Evolutionary conservation across 2,797 vertebrate species (phyloP).

Genomic region (Ambastaia sidthimunki): DNA sequence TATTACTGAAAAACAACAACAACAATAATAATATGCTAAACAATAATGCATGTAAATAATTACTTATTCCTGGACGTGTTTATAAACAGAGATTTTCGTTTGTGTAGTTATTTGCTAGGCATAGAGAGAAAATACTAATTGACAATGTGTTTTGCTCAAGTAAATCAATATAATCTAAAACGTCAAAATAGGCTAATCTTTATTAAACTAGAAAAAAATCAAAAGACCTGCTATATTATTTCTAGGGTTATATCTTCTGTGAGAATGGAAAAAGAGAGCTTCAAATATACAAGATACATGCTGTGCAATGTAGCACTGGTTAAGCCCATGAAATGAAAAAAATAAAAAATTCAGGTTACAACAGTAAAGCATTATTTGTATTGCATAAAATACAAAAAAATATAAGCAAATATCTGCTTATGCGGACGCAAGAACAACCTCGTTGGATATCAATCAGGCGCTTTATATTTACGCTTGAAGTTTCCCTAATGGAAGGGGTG

Average conservation of each 20-base stretch:
- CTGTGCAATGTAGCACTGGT: background rate
- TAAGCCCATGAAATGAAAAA: background rate
- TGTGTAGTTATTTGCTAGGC: too few relatives aligned
- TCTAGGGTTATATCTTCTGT: background rate
- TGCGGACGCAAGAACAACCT: constrained; percentile 2
- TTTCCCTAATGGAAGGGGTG: constrained; percentile 26
- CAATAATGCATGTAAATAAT: background rate
- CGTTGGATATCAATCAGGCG: background rate
- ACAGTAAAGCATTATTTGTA: background rate
- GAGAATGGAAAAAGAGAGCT: background rate
- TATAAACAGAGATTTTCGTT: background rate
- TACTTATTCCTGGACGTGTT: background rate
- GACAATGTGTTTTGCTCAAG: background rate
- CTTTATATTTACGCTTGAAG: constrained; percentile 32
- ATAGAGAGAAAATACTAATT: too few relatives aligned
- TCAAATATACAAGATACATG: background rate
- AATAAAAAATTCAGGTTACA: background rate
- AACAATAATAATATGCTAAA: background rate
- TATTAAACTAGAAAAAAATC: background rate
- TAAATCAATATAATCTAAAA: background rate
- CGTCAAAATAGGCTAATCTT: background rate
- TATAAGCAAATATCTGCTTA: background rate
- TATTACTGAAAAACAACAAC: background rate
- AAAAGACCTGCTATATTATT: too few relatives aligned
- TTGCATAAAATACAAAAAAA: background rate